Conservation (phyloP, 35 echinoderm and acorn worm genomes). For the Apostichopus parvimensis region DNA sequence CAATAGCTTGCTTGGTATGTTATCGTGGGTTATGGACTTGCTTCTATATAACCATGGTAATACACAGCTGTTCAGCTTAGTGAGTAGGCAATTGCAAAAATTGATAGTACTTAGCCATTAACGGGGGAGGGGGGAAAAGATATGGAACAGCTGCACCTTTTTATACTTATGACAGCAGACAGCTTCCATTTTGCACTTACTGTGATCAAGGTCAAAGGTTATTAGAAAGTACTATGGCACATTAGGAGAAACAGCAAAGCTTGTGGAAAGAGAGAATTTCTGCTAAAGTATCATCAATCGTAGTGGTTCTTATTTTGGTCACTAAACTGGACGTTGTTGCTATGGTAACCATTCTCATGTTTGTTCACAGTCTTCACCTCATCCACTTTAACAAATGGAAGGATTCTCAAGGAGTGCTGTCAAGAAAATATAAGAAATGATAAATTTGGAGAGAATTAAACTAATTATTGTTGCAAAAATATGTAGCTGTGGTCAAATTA, state of each 20-base stretch:
- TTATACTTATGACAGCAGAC: too few relatives aligned
- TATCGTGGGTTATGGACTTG: too few relatives aligned
- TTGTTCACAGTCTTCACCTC: background rate
- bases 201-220: background rate
- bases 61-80: too few relatives aligned
- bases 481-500: too few relatives aligned
- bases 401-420: conserved; percentile 24
- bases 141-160: too few relatives aligned
- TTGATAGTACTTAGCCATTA: too few relatives aligned
- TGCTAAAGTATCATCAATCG: background rate
- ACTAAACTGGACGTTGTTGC: background rate
- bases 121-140: too few relatives aligned
- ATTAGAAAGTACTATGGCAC: background rate
- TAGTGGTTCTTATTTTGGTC: conserved; percentile 34
- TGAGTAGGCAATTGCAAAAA: too few relatives aligned
- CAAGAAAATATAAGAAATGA: background rate
- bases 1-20: too few relatives aligned
- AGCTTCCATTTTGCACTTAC: too few relatives aligned
- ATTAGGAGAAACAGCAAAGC: background rate
- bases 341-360: conserved; percentile 39
- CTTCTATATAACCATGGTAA: too few relatives aligned
- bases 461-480: too few relatives aligned
- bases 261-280: background rate
- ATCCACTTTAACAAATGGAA: conserved; percentile 36
- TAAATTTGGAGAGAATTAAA: background rate